A percentile compares a stretch with the other conserved stretches of the same genome.
These are phyloP conservation scores for Acanthornis magna DNA, from an alignment of 2,797 vertebrate species.

Conservation along the genomic window DNA sequence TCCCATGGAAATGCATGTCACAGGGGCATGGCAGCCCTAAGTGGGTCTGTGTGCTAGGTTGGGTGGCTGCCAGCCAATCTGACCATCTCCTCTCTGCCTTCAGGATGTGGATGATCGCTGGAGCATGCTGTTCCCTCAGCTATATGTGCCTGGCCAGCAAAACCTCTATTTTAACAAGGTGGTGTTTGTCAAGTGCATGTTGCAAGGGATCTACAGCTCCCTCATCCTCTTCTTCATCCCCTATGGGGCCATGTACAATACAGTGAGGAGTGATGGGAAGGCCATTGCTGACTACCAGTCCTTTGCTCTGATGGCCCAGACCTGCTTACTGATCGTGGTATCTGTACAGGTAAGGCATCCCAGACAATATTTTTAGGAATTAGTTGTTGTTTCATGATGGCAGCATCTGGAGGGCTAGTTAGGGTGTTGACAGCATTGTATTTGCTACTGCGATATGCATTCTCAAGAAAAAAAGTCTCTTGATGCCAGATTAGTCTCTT, in stretches of 20 bases:
- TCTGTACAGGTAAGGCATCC: slow-evolving; percentile 80
- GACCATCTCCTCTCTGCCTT: background rate
- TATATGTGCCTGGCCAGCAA: slow-evolving; percentile 88
- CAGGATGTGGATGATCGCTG: slow-evolving; percentile 93
- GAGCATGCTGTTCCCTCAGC: slow-evolving; percentile 88
- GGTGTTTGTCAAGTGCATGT: slow-evolving; percentile 81
- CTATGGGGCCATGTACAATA: slow-evolving; percentile 83
- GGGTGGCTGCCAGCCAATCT: background rate
- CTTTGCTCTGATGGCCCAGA: slow-evolving; percentile 89
- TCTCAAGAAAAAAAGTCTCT: background rate
- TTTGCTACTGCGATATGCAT: background rate
- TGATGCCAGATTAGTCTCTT: background rate
- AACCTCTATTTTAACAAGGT: slow-evolving; percentile 89
- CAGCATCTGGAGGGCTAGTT: background rate
- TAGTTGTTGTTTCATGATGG: background rate
- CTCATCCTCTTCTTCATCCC: slow-evolving; percentile 92
- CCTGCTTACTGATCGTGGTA: slow-evolving; percentile 85
- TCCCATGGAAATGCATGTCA: background rate
- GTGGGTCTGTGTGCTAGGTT: background rate
- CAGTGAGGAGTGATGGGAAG: slow-evolving; percentile 85
- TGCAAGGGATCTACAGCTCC: slow-evolving; percentile 92
- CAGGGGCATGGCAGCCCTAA: background rate
- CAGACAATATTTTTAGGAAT: background rate
- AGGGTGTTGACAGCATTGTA: background rate
- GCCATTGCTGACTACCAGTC: slow-evolving; percentile 92